Evolutionary conservation across 2,888 invertebrate genomes (phyloP), one percentile per base, ranked within the genome.

Genomic region (Bembecia ichneumoniformis): DNA sequence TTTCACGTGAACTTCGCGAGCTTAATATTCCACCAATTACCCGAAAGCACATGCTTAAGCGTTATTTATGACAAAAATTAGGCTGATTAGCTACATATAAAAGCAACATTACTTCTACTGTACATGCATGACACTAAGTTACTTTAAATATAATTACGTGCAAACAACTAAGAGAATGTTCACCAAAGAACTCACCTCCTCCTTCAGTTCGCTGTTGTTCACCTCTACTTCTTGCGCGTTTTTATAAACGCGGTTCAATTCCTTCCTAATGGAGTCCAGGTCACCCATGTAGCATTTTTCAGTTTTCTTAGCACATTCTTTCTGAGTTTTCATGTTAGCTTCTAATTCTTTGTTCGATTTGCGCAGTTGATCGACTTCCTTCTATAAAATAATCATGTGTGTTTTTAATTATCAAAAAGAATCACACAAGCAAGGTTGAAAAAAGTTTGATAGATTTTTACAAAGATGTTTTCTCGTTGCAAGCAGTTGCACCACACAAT

Each of bases 121-220:
- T 28, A 28, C 7, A 28, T 28, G 28, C 28, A 28, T 28, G 28
- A 28, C 0, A 7, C 28, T 28, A 28, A 28, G 9, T 28, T 28
- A 20, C 20, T 7, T 20, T 20, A 20, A 20, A 20, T 20, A 20
- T 5, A 7, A 20, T 7, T 20, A 28, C 28, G 28, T 28, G 28
- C 28, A 28, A 28, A 40, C 40, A 40, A 13, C 3, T 13, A 40
- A 40, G n/a, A 13, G 2, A 40, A 13, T 14, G 7, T 5, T 40
- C 3, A 5, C 14, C 7, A 13, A n/a, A 44, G 10, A 16, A 16
- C 78, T 62, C 72, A 92, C 92, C 86, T 92, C 92, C 70, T 92
- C 92, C 60, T 88, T 89, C 9, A 93, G 75, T 74, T 92, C 92
- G 51, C 90, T 88, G 58, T 91, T 92, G 28, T 90, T 91, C 45